phyloP scores from a whole-genome alignment of 2,888 invertebrate species.

The Thalpophila matura region DNA sequence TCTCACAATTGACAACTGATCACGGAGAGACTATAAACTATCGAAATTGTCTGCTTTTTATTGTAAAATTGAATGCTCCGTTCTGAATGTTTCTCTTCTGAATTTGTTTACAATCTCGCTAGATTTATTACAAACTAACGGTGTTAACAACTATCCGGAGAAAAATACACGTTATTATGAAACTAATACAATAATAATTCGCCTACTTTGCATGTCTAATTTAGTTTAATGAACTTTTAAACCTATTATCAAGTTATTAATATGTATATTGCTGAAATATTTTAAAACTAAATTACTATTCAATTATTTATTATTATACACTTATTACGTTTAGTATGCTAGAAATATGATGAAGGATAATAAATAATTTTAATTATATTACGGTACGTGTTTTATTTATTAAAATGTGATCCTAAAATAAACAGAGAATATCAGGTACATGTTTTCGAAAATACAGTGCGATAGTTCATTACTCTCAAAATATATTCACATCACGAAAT shows the following conservation, averaged over 20 bases:
- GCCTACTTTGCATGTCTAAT: conserved; percentile 88
- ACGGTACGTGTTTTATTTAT: conserved; percentile 81
- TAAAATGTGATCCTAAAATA: conserved; percentile 19
- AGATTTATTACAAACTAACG: too few relatives aligned
- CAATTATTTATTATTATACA: conserved; percentile 91
- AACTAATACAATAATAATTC: conserved; percentile 88
- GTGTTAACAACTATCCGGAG: too few relatives aligned
- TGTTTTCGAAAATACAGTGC: conserved; percentile 18
- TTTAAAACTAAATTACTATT: conserved; percentile 90
- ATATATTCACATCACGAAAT: conserved; percentile 12
- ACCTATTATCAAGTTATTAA: conserved; percentile 86
- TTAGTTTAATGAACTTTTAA: conserved; percentile 80
- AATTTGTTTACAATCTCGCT: too few relatives aligned
- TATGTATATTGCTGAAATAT: conserved; percentile 89
- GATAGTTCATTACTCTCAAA: conserved; percentile 16
- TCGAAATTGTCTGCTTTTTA: too few relatives aligned
- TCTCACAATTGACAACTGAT: too few relatives aligned
- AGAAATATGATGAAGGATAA: conserved; percentile 91
- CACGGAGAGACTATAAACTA: too few relatives aligned
- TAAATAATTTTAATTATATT: conserved; percentile 92
- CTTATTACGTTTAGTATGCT: conserved; percentile 92
- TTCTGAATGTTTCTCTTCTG: too few relatives aligned
- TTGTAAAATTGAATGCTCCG: too few relatives aligned
- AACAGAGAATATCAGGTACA: conserved; percentile 36
- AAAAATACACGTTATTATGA: conserved; percentile 78